Evolutionary conservation across 2,888 invertebrate genomes (phyloP), one percentile per base, ranked within the genome.

Genomic region (Drosophila neonasuta): DNA sequence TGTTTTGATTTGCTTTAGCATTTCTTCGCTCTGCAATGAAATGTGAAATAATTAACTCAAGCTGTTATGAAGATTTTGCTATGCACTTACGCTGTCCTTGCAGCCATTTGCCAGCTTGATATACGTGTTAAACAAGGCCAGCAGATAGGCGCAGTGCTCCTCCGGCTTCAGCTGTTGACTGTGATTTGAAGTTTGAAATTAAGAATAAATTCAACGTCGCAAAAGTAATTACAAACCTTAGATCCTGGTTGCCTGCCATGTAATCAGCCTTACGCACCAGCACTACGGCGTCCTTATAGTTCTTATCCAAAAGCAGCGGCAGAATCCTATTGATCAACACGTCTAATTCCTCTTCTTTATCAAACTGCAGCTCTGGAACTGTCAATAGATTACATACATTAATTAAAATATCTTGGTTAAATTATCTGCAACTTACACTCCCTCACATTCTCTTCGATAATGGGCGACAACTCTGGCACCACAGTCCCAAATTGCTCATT

Each of bases 1-100:
- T 4, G 94, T 91, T 68, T 91, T 92, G 71, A 94, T 94, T 88
- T 93, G 93, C 55, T 92, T 92, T 66, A 92, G 92, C 54, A 94
- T 88, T 69, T 93, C 91, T 79, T 93, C 93, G 77, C 91, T 88
- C 91, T 91, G 50, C 2, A 64, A 36, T 5, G 36, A 36, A 36
- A 36, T 11, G n/a, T 36, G 11, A 24, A 13, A 5, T 1, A 1
- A n/a, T 20, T 13, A 15, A 0, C 15, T 7, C 0, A 3, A 45
- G 13, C 1, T 11, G n/a, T 11, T n/a, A 2, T 2, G 1, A 1
- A 2, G 8, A 44, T 44, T 20, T 7, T 3, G 13, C 13, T 15
- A 15, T 41, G 13, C 4, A 87, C 90, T 83, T 81, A 91, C 91
- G 63, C 87, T 88, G 63, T 89, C 87, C 13, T 85, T 84, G 42